Evolutionary conservation across 1,140 invertebrate species (phyloP).

Genomic region (Asobara japonica): DNA sequence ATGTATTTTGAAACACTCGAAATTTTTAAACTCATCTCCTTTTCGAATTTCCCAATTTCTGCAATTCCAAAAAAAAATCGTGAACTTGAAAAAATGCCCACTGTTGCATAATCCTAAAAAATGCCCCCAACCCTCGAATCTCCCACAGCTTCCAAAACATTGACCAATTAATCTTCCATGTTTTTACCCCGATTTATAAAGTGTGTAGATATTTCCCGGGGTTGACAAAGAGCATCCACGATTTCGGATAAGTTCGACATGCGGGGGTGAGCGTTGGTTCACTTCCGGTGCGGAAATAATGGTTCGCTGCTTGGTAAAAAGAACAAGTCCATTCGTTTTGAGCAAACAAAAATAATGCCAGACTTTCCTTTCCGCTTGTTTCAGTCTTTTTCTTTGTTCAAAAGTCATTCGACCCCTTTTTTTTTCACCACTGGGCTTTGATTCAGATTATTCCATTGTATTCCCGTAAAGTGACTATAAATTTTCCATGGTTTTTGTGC

Average conservation of each 20-base stretch:
- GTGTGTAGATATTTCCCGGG: neutral
- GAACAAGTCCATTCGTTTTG: neutral
- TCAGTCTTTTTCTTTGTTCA: neutral
- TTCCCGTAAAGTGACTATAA: neutral
- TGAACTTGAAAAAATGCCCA: no score
- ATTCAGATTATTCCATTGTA: neutral
- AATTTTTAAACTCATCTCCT: neutral
- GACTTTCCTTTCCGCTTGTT: neutral
- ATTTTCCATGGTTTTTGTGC: slow-evolving; percentile 33
- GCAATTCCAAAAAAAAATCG: no score
- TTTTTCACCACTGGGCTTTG: neutral
- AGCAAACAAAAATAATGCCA: neutral
- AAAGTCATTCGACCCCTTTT: neutral
- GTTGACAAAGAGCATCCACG: neutral
- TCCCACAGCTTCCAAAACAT: neutral
- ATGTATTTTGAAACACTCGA: neutral
- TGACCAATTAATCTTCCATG: neutral
- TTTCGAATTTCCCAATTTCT: neutral
- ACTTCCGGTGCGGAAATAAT: slow-evolving; percentile 13
- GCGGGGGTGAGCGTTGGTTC: neutral
- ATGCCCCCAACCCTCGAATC: no score
- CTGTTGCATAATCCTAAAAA: no score
- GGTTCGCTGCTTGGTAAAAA: neutral
- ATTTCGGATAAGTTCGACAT: neutral
- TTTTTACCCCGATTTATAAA: neutral